Evolutionary conservation across 2,888 invertebrate species (phyloP).

Genomic region (Polydrusus cervinus): DNA sequence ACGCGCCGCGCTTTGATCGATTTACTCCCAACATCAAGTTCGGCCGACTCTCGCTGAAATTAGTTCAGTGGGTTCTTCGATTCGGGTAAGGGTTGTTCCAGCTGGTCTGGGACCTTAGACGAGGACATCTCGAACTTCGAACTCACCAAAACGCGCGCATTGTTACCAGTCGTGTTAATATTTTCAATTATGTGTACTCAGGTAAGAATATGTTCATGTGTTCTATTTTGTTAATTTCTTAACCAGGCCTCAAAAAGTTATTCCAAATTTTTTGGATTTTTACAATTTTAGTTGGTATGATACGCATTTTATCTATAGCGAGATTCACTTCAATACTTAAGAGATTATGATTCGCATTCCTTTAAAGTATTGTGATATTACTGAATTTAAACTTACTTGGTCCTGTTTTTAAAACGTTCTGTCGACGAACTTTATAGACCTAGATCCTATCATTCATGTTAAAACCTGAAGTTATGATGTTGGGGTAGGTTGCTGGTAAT

Average conservation of each 20-base stretch:
- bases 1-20: constrained; percentile 44
- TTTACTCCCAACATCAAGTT: constrained; percentile 41
- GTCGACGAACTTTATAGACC: too few relatives aligned
- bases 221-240: not conserved
- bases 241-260: not conserved
- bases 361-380: too few relatives aligned
- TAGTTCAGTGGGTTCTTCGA: constrained; percentile 47
- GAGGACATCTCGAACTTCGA: constrained; percentile 10
- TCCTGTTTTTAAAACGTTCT: too few relatives aligned
- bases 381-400: too few relatives aligned
- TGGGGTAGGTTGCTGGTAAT: too few relatives aligned
- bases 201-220: constrained; percentile 16
- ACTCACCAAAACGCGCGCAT: constrained; percentile 9
- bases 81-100: constrained; percentile 29
- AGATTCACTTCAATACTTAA: too few relatives aligned
- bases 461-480: too few relatives aligned
- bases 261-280: not conserved
- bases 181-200: not conserved
- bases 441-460: too few relatives aligned
- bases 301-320: too few relatives aligned
- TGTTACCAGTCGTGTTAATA: constrained; percentile 5
- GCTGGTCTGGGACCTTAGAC: constrained; percentile 29
- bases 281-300: not conserved
- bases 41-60: constrained; percentile 32
- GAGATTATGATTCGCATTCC: too few relatives aligned